Base-by-base conservation (phyloP, 2,888 invertebrate species). In the Volucella zonaria region DNA sequence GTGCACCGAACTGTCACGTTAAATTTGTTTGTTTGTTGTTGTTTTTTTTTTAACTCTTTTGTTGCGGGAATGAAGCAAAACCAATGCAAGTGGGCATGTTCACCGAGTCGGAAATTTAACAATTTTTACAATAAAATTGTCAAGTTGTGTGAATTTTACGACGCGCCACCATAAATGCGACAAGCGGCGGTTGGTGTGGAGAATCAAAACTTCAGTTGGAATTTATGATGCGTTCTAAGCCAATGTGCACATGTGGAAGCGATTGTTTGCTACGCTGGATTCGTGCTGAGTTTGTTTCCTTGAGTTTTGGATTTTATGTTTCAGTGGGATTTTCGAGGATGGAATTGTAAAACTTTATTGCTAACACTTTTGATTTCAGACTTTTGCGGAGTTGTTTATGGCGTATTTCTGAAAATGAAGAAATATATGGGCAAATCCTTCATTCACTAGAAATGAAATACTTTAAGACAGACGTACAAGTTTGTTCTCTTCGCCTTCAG, bases 111-210 rank as follows among this genome's bases (percentile, higher is more conserved):
- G 83, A 85, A 75, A 85, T 80, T 31, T 31, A 31, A 31, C 31
- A 31, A 3, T 31, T 61, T 75, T 76, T 47, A 73, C 67, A 85
- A 81, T 85, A 81, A 85, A 85, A 81, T 85, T 85, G 81, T 80
- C 80, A 81, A 73, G 51, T 77, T 68, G 67, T 71, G 81, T 81
- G 81, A 85, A 81, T 85, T 81, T 81, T 85, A 75, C 38, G 56
- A 31, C 31, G 70, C 75, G 70, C 75, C 61, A 43, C 71, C 54
- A 70, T 79, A 70, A 83, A 83, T 67, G 68, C 61, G 73, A 79
- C 79, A 64, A 38, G 74, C 70, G 56, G 82, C 56, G 73, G 78
- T 77, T 73, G 52, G 47, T 61, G 61, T 43, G 31, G 31, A 6
- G 78, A 56, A 67, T 54, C 42, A 56, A 61, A 78, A 56, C 56